A percentile compares a stretch with the other conserved stretches of the same genome.
These are phyloP conservation scores for Mimumesa dahlbomi DNA, from an alignment of 2,888 invertebrate genomes.

Conservation along the genomic window DNA sequence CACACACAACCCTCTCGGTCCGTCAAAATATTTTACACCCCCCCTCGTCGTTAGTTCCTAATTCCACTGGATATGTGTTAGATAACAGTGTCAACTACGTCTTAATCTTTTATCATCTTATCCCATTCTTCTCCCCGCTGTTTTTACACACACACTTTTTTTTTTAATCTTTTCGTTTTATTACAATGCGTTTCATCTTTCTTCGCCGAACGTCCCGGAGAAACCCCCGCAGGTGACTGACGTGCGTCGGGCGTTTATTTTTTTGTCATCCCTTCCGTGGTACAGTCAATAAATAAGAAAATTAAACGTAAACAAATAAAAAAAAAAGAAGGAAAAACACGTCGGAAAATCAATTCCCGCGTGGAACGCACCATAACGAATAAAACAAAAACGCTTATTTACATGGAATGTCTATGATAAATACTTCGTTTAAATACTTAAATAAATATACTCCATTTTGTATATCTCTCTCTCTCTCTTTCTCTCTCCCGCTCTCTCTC, in stretches of 20 bases:
- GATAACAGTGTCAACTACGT: slow-evolving; percentile 69
- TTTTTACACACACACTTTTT: too few relatives aligned
- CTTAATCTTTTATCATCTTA: slow-evolving; percentile 42
- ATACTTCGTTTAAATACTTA: neutral
- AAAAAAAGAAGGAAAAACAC: neutral
- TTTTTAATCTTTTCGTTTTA: too few relatives aligned
- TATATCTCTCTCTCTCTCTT: too few relatives aligned
- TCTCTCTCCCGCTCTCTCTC: too few relatives aligned
- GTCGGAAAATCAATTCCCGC: neutral
- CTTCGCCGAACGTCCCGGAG: neutral
- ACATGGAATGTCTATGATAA: too few relatives aligned
- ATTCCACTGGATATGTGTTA: slow-evolving; percentile 73
- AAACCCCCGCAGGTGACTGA: neutral
- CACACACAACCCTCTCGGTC: too few relatives aligned
- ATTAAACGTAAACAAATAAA: too few relatives aligned
- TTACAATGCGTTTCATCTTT: slow-evolving; percentile 19
- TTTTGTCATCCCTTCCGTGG: slow-evolving; percentile 12
- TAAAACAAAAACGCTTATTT: too few relatives aligned
- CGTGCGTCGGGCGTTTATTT: neutral
- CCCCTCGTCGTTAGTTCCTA: slow-evolving; percentile 46
- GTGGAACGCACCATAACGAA: too few relatives aligned
- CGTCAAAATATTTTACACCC: too few relatives aligned
- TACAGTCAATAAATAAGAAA: neutral
- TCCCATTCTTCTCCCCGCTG: too few relatives aligned
- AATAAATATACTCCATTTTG: too few relatives aligned